These are phyloP conservation scores for Entomyzon cyanotis DNA, from an alignment of 2,113 vertebrate species.

Conservation along the genomic window DNA sequence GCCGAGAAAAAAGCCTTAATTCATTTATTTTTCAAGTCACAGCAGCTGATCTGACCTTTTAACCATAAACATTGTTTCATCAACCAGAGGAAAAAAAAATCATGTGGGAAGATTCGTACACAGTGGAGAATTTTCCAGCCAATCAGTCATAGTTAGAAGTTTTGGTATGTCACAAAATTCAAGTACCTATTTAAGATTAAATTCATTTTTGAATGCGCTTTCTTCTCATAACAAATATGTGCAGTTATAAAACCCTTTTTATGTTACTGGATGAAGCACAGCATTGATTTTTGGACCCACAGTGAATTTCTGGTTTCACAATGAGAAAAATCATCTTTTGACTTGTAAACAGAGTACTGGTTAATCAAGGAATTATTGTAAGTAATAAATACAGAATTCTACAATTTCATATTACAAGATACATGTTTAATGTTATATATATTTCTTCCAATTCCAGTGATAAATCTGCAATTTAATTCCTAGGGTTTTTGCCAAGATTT, in stretches of 20 bases:
- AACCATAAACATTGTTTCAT: neutral
- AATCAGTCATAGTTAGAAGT: neutral
- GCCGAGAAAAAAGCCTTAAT: neutral
- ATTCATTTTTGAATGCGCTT: neutral
- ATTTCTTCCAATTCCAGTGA: neutral
- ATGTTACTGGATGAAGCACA: neutral
- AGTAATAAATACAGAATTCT: neutral
- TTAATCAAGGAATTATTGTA: neutral
- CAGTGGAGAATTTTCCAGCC: neutral
- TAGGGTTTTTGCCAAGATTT: neutral
- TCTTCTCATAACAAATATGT: neutral
- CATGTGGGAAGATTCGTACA: fast-evolving
- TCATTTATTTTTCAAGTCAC: neutral
- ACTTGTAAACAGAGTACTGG: neutral
- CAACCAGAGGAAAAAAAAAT: neutral
- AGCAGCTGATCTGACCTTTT: neutral
- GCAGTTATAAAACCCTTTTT: neutral
- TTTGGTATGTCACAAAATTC: neutral
- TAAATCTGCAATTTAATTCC: neutral
- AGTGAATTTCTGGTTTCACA: neutral
- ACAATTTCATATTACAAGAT: neutral
- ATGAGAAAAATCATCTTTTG: neutral
- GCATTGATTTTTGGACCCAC: neutral
- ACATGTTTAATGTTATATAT: neutral
- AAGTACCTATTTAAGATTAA: neutral